These are phyloP conservation scores for Heliangelus exortis DNA, from an alignment of 2,797 vertebrate genomes.

Conservation along the genomic window DNA sequence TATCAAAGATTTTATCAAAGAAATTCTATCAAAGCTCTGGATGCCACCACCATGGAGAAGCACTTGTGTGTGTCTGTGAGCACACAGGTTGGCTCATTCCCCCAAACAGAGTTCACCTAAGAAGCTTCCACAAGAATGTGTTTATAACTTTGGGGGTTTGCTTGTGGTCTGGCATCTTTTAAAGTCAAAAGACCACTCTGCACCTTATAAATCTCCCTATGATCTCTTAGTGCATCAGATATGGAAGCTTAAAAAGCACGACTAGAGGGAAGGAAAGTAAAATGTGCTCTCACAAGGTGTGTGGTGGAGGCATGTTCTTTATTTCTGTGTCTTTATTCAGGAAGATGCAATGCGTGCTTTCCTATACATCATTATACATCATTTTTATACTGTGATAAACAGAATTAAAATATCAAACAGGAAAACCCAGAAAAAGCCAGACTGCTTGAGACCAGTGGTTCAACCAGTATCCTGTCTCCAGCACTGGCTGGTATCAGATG, in stretches of 20 bases:
- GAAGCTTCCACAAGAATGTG: neutral
- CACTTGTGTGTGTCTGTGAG: accelerated
- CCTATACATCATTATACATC: neutral
- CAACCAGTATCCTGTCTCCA: slow-evolving; percentile 18
- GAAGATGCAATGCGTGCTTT: neutral
- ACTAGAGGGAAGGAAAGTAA: neutral
- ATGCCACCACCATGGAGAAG: neutral
- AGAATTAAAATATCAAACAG: slow-evolving; percentile 22
- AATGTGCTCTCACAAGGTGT: neutral
- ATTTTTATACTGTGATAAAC: slow-evolving; percentile 1
- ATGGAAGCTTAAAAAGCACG: neutral
- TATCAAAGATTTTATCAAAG: neutral
- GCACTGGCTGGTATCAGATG: slow-evolving; percentile 25
- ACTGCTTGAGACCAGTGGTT: neutral
- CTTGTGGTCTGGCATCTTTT: neutral
- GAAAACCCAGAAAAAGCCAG: neutral
- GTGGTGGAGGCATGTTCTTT: slow-evolving; percentile 5
- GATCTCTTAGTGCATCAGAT: neutral
- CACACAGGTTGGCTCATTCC: accelerated
- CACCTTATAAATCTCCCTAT: neutral
- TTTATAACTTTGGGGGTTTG: neutral
- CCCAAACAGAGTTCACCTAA: neutral
- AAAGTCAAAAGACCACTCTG: neutral
- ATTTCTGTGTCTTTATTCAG: neutral
- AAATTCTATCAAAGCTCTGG: neutral